Percentiles rank a stretch among this genome's conserved stretches.
phyloP scores from a whole-genome alignment of 2,888 invertebrate genomes.

The Cenopis cana region DNA sequence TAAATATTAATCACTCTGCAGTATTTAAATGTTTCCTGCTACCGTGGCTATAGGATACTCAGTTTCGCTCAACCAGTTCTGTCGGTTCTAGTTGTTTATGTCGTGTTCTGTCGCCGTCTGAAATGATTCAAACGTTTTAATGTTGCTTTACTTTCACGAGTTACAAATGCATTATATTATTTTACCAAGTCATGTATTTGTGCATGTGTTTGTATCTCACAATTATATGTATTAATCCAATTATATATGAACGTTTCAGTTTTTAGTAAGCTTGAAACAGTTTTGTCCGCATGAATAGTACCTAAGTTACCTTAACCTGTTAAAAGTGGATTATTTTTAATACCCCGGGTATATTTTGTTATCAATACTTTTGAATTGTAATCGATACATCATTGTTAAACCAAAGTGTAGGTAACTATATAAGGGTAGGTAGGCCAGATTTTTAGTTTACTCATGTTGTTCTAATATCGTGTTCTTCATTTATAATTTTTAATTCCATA shows the following conservation, averaged over 20 bases:
- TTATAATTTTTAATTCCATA: neutral
- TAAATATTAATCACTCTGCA: conserved; percentile 80
- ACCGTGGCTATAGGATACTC: conserved; percentile 58
- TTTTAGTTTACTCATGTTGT: too few relatives aligned
- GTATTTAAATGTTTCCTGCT: conserved; percentile 79
- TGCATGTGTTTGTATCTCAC: too few relatives aligned
- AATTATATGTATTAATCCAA: neutral
- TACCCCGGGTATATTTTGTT: too few relatives aligned
- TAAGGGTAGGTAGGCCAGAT: too few relatives aligned
- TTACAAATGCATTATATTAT: neutral
- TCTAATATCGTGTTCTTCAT: too few relatives aligned
- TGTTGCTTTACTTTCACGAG: conserved; percentile 27
- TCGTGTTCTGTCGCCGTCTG: conserved; percentile 31
- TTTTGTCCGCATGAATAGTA: too few relatives aligned
- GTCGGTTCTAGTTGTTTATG: conserved; percentile 40
- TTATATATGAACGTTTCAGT: neutral
- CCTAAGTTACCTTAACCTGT: too few relatives aligned
- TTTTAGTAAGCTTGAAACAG: too few relatives aligned
- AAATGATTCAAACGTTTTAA: conserved; percentile 40
- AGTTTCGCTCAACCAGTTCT: conserved; percentile 43
- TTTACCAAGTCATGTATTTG: neutral
- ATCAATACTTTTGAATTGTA: too few relatives aligned
- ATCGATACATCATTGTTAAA: too few relatives aligned
- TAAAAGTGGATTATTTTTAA: too few relatives aligned
- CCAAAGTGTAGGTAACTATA: too few relatives aligned